Percentiles rank a stretch among this genome's conserved stretches.
phyloP scores from a whole-genome alignment of 2,888 invertebrate genomes.

The Myathropa florea region DNA sequence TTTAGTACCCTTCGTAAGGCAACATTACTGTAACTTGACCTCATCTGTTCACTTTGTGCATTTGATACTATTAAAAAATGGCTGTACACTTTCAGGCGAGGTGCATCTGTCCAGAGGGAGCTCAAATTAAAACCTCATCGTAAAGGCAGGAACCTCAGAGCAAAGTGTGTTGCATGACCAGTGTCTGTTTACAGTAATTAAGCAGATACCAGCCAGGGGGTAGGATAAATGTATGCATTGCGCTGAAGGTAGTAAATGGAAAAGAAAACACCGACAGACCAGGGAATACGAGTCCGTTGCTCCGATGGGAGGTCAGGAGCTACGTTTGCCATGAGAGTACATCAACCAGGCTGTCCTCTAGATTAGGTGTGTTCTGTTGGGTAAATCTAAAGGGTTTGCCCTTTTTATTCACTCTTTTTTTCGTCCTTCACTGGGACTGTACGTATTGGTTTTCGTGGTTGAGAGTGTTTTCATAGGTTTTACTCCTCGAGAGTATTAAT shows the following conservation, averaged over 20 bases:
- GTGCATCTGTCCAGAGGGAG: background rate
- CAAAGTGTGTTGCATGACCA: slow-evolving; percentile 57
- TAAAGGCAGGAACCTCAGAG: slow-evolving; percentile 32
- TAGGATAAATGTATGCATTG: slow-evolving; percentile 26
- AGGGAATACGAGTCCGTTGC: background rate
- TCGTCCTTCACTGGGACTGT: background rate
- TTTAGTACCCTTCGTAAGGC: background rate
- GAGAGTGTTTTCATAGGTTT: background rate
- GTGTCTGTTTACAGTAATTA: slow-evolving; percentile 60
- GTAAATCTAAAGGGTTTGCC: background rate
- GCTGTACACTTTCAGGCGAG: slow-evolving; percentile 3
- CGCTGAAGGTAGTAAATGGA: background rate
- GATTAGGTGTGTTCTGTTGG: background rate
- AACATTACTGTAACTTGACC: slow-evolving; percentile 30
- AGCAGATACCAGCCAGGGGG: slow-evolving; percentile 30
- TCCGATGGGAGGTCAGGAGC: background rate
- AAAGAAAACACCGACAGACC: background rate
- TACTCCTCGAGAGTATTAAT: background rate
- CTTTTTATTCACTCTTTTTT: background rate
- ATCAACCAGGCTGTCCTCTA: background rate
- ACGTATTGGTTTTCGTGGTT: background rate
- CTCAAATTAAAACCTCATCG: slow-evolving; percentile 41
- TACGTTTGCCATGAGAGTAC: background rate
- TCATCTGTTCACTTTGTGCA: slow-evolving; percentile 36
- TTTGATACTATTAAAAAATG: slow-evolving; percentile 26